phyloP scores from a whole-genome alignment of 1,140 invertebrate species.

The Zaprionus ghesquierei region DNA sequence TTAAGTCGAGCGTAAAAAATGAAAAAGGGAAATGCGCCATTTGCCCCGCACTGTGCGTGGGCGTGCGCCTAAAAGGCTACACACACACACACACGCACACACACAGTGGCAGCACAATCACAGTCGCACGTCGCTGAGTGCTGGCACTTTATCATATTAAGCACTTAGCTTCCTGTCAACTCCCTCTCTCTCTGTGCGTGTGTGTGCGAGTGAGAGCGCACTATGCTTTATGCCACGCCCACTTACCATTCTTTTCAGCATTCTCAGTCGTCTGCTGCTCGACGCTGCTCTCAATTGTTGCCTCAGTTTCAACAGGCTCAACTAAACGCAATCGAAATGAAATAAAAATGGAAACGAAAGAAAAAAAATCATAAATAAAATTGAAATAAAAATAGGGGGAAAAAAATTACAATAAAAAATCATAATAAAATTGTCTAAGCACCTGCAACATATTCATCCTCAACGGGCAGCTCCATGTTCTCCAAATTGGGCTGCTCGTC shows the following conservation, averaged over 20 bases:
- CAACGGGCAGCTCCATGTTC: constrained; percentile 59
- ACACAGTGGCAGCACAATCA: not conserved
- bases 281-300: constrained; percentile 33
- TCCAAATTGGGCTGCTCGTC: constrained; percentile 70
- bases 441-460: constrained; percentile 76
- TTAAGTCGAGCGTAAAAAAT: constrained; percentile 78
- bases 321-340: constrained; percentile 43
- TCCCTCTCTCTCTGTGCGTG: constrained; percentile 35
- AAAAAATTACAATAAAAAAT: constrained; percentile 31
- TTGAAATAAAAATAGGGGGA: constrained; percentile 35
- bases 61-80: constrained; percentile 9
- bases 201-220: not conserved
- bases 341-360: constrained; percentile 35
- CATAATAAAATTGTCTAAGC: constrained; percentile 47
- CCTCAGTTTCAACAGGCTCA: constrained; percentile 60
- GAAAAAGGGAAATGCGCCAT: constrained; percentile 80
- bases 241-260: constrained; percentile 81
- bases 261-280: constrained; percentile 44
- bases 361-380: constrained; percentile 46
- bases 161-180: constrained; percentile 76
- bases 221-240: constrained; percentile 3
- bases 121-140: constrained; percentile 49
- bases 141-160: constrained; percentile 79
- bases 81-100: not conserved
- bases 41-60: constrained; percentile 37